phyloP scores from a whole-genome alignment of 2,797 vertebrate genomes.

The Alca torda region DNA sequence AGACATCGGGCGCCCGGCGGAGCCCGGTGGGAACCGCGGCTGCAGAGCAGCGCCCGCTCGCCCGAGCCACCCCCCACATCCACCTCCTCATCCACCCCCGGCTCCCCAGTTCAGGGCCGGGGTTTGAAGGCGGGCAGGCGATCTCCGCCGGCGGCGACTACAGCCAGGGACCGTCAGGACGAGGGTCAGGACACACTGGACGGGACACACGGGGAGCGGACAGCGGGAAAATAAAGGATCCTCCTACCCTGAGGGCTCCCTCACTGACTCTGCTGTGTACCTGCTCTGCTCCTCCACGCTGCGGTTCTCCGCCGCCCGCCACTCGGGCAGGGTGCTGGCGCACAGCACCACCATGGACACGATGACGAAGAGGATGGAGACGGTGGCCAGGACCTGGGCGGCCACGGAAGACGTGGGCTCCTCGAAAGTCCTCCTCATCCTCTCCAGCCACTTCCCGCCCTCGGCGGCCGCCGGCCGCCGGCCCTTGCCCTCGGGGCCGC shows the following conservation, averaged over 20 bases:
- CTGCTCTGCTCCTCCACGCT: conserved; percentile 94
- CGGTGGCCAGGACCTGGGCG: conserved; percentile 91
- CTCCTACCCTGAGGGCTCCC: conserved; percentile 88
- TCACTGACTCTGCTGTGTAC: conserved; percentile 87
- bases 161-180: neutral
- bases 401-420: conserved; percentile 93
- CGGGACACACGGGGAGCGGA: conserved; percentile 66
- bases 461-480: conserved; percentile 58
- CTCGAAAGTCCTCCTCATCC: conserved; percentile 92
- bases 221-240: conserved; percentile 76
- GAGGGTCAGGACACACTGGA: conserved; percentile 47
- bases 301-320: conserved; percentile 92
- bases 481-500: conserved; percentile 10
- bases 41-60: neutral
- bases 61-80: neutral
- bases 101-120: neutral
- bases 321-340: conserved; percentile 95
- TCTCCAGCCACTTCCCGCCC: conserved; percentile 88
- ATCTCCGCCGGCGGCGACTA: neutral
- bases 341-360: conserved; percentile 97
- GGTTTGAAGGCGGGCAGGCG: neutral
- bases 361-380: conserved; percentile 95
- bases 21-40: neutral
- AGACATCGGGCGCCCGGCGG: neutral
- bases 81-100: neutral